Evolutionary conservation across 2,797 vertebrate species (phyloP).

Genomic region (Somateria mollissima): DNA sequence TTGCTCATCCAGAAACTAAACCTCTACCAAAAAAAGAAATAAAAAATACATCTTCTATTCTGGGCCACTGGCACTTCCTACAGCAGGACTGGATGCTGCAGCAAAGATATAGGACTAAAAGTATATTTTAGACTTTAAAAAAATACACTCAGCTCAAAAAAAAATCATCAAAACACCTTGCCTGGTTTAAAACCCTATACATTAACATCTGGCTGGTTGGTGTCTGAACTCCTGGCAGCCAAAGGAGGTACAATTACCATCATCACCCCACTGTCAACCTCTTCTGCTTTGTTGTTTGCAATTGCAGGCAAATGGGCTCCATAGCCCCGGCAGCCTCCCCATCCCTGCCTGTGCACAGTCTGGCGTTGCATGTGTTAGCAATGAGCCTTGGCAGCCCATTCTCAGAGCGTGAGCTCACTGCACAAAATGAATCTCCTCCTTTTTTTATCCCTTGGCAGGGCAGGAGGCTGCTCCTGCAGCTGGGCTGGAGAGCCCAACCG

Average conservation of each 20-base stretch:
- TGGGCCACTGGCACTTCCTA: not conserved
- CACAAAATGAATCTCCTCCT: not conserved
- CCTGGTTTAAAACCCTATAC: not conserved
- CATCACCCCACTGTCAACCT: not conserved
- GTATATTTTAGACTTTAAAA: not conserved
- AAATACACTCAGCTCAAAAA: not conserved
- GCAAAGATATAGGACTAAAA: not conserved
- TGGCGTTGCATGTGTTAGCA: not conserved
- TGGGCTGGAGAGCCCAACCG: not conserved
- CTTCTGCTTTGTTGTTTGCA: not conserved
- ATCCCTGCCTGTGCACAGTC: not conserved
- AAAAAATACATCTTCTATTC: not conserved
- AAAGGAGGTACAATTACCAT: fast-evolving
- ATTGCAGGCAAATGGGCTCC: not conserved
- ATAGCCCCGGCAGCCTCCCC: not conserved
- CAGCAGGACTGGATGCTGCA: fast-evolving
- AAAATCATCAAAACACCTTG: not conserved
- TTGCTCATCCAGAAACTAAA: not conserved
- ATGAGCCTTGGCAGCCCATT: not conserved
- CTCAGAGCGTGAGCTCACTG: not conserved
- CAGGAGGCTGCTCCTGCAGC: not conserved
- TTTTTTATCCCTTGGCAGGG: not conserved
- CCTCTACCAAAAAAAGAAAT: not conserved
- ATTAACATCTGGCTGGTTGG: not conserved
- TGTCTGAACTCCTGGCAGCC: not conserved